Conservation (phyloP, 2,797 vertebrate genomes). For the Poecilia picta region DNA sequence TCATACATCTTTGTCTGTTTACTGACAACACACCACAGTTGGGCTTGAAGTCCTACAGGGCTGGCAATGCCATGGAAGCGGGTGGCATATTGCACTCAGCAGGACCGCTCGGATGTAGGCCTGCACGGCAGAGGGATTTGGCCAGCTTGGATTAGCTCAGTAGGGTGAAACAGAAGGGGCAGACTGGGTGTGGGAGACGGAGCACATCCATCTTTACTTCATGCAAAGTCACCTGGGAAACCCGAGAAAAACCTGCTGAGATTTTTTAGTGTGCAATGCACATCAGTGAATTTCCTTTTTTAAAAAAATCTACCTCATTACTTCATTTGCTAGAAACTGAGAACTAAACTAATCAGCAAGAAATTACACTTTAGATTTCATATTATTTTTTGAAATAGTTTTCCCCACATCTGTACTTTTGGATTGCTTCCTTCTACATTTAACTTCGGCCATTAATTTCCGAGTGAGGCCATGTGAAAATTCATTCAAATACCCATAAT, state of each 20-base stretch:
- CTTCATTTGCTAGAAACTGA: conserved; percentile 5
- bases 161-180: conserved; percentile 57
- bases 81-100: conserved; percentile 82
- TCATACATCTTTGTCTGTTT: conserved; percentile 76
- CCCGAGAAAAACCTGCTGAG: conserved; percentile 45
- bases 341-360: conserved; percentile 16
- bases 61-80: conserved; percentile 63
- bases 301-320: neutral
- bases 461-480: conserved; percentile 51
- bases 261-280: conserved; percentile 15
- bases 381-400: conserved; percentile 27
- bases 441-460: conserved; percentile 30
- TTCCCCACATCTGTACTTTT: conserved; percentile 21
- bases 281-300: conserved; percentile 13
- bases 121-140: conserved; percentile 63
- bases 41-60: conserved; percentile 50
- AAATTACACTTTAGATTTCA: conserved; percentile 15
- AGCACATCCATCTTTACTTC: conserved; percentile 55
- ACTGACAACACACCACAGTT: conserved; percentile 55
- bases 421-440: conserved; percentile 15
- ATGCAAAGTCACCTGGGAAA: conserved; percentile 39
- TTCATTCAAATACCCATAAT: conserved; percentile 59
- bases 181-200: conserved; percentile 42
- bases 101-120: conserved; percentile 61
- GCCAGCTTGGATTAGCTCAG: conserved; percentile 73